Evolutionary conservation across 2,113 vertebrate species (phyloP), one percentile per base, ranked within the genome.

Genomic region (Cryptomyrus ogoouensis): DNA sequence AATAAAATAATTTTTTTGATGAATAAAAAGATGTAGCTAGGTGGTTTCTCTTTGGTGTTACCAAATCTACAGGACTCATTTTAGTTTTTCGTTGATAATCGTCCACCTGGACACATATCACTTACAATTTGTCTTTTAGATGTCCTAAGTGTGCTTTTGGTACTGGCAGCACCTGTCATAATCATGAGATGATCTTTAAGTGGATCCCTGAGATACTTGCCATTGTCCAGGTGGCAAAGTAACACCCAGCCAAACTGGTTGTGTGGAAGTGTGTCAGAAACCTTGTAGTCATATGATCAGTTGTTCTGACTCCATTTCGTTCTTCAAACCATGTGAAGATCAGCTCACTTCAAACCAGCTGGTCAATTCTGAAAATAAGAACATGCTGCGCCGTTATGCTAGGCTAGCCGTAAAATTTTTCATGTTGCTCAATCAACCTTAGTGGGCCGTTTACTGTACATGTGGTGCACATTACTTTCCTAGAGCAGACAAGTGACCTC

Each of bases 1-100:
- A 89, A 17, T 90, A 83, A 39, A 24, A 47, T 89, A 39, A 89
- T 88, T 5, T 94, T 95, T 94, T 94, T 93, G 90, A 94, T 94
- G 90, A 91, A 88, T 85, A 89, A 90, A 56, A 56, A 89, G 77
- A 89, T 93, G 17, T 2, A 84, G 7, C 19, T 84, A 84, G 42
- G 1, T 84, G 83, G 21, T 84, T 84, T 84, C 83, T 84, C 21
- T 24, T 46, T 44, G 19, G 21, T 4, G 15, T 80, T 39, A 35
- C 74, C 12, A 80, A 80, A 46, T 83, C 39, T 42, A 42, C 15
- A 24, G 66, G 27, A 27, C 27, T 31, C 3, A 31, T 27, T 31
- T 70, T 31, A 8, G 24, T 70, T 70, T 70, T 70, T 27, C 24
- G 0, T 31, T 31, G 62, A n/a, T 70, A 4, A 12, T 13, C 62